Evolutionary conservation across 2,113 vertebrate genomes (phyloP), one percentile per base, ranked within the genome.

Genomic region (Poecilia latipinna): DNA sequence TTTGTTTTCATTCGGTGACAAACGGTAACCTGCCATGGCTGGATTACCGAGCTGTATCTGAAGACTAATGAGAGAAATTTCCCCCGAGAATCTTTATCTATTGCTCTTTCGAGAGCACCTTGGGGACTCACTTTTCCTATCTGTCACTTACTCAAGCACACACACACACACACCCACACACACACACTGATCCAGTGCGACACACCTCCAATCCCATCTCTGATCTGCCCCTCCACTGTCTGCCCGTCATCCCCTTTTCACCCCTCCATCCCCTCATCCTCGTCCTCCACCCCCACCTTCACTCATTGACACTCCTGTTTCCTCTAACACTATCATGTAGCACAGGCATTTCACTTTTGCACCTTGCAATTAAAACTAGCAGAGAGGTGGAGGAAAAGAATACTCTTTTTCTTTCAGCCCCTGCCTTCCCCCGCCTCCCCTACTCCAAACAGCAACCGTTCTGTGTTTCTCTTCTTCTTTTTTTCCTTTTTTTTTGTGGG

Each of bases 51-150:
- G 96, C 96, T 97, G 96, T 97, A 94, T 96, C 97, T 97, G 94
- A 97, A 93, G 96, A 96, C 96, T 97, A 99, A 98, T 98, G 96
- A 98, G 96, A 96, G 96, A 95, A 95, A 94, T 96, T 95, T 97
- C 97, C 95, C 96, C 89, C 70, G 95, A 94, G 97, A 96, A 96
- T 96, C 95, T 98, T 91, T 98, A 97, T 96, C 96, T 96, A 94
- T 93, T 93, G 94, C 95, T 95, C 93, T 94, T 96, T 90, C 78
- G 94, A 97, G 95, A 96, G 94, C 95, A 97, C 97, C 96, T 96
- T 94, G 74, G 96, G 96, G 96, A 96, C 95, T 94, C 89, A 82
- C 95, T 96, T 93, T 8, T 77, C 51, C 94, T 91, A 96, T 96
- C 97, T 97, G 95, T 98, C 97, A 98, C 95, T 95, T 96, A 95